Evolutionary conservation across 2,113 vertebrate genomes (phyloP).

Genomic region (Nestor notabilis): DNA sequence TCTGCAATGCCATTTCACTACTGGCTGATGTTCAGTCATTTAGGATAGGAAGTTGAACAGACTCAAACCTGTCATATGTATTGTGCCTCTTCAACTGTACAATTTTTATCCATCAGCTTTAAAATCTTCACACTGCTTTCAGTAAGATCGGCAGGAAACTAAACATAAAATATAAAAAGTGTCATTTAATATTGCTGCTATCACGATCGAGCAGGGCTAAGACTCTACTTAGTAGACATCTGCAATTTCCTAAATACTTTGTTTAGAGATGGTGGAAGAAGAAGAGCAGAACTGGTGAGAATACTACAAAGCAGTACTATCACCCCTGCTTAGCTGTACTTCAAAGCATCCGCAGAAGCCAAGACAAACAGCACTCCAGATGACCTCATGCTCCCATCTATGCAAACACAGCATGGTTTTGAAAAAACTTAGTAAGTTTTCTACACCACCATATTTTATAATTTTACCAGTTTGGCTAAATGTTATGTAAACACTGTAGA

Average conservation of each 20-base stretch:
- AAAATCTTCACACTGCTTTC: background rate
- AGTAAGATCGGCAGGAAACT: background rate
- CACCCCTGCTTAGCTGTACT: background rate
- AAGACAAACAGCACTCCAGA: background rate
- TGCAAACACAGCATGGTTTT: background rate
- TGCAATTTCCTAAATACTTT: background rate
- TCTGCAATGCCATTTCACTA: background rate
- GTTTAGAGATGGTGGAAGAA: background rate
- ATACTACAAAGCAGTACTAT: background rate
- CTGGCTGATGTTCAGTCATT: background rate
- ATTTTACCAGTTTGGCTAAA: background rate
- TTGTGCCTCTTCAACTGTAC: background rate
- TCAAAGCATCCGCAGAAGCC: background rate
- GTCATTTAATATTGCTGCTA: background rate
- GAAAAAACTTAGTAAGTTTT: background rate
- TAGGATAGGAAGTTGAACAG: background rate
- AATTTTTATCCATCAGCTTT: background rate
- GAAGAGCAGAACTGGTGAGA: background rate
- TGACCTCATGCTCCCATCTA: background rate
- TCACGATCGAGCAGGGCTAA: background rate
- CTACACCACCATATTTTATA: background rate
- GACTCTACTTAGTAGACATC: background rate
- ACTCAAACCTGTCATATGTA: background rate
- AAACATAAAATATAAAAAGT: background rate
- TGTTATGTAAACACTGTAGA: background rate